Base-by-base conservation (phyloP, 2,113 vertebrate species). In the Miniopterus natalensis region DNA sequence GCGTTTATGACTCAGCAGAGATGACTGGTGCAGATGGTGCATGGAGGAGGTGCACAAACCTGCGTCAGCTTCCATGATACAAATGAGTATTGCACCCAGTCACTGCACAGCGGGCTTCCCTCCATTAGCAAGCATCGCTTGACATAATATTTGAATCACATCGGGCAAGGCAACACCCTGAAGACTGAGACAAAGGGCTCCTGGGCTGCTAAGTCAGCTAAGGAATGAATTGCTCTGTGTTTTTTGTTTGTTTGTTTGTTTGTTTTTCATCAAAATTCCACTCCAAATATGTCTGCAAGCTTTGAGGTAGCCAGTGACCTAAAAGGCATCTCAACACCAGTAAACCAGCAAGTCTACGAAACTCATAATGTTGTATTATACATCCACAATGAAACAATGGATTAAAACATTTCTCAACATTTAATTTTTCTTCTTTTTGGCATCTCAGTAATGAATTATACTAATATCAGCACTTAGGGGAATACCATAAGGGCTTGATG, bases 401-500 rank as follows among this genome's bases (percentile, higher is more conserved):
- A 75, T 85, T 73, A 59, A 95, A 86, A 68, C 55, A 68, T 90
- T 78, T 95, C 70, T 87, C 73, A 95, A 91, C 8, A 55, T 77
- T 78, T 47, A 47, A 77, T 66, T 40, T 86, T 57, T 71, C 42
- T 74, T 53, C 45, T 53, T 74, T 59, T 77, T 80, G 80, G 55
- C 80, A 95, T 90, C 27, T 85, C 49, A 57, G 71, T 61, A 93
- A 92, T 66, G 80, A 92, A 80, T 85, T 25, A 95, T 1, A 88
- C 40, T 77, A 68, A 90, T 77, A 84, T 77, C 51, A 70, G 45
- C 51, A 92, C 27, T 92, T 84, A 87, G 84, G 93, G 95, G 75
- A 92, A 92, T 89, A 91, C 75, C 86, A 88, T n/a, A 18, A 85
- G 25, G 42, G 25, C 51, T 88, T 96, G 90, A 95, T 51, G 70